phyloP scores from a whole-genome alignment of 1,140 invertebrate species.

The Halictus rubicundus region DNA sequence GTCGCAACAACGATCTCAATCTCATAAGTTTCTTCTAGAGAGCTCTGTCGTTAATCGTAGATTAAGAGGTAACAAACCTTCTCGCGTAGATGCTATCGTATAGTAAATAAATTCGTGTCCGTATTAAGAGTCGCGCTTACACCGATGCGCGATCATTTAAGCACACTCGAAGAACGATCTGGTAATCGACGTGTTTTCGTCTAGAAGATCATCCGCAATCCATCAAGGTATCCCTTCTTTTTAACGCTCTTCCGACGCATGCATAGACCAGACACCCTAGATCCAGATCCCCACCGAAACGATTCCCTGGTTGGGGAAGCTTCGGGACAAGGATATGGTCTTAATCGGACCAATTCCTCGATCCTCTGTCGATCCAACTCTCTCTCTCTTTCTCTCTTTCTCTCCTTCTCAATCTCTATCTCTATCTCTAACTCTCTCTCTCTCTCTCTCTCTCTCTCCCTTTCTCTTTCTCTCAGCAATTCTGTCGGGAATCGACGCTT shows the following conservation, averaged over 20 bases:
- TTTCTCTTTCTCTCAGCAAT: not conserved
- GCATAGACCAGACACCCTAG: too few species aligned
- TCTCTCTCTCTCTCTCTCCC: not conserved
- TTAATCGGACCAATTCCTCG: too few species aligned
- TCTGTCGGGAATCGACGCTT: not conserved
- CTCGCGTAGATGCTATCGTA: not conserved
- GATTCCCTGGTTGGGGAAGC: too few species aligned
- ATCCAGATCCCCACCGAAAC: too few species aligned
- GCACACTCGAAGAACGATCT: not conserved
- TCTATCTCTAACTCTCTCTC: not conserved
- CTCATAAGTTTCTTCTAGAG: slow-evolving; percentile 19
- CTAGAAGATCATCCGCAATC: slow-evolving; percentile 45
- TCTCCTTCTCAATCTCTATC: not conserved
- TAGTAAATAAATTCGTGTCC: too few species aligned
- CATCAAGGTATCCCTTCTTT: slow-evolving; percentile 49
- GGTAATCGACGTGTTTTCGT: slow-evolving; percentile 32
- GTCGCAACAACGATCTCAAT: slow-evolving; percentile 34
- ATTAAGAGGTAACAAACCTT: slow-evolving; percentile 4
- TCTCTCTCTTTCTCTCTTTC: not conserved
- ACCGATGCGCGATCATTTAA: too few species aligned
- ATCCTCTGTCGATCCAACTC: too few species aligned
- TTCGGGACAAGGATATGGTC: too few species aligned
- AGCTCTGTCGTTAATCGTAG: slow-evolving; percentile 40
- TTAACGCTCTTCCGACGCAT: slow-evolving; percentile 13
- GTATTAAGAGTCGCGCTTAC: too few species aligned